phyloP scores from a whole-genome alignment of 2,888 invertebrate species.

The Augiades crinisus region DNA sequence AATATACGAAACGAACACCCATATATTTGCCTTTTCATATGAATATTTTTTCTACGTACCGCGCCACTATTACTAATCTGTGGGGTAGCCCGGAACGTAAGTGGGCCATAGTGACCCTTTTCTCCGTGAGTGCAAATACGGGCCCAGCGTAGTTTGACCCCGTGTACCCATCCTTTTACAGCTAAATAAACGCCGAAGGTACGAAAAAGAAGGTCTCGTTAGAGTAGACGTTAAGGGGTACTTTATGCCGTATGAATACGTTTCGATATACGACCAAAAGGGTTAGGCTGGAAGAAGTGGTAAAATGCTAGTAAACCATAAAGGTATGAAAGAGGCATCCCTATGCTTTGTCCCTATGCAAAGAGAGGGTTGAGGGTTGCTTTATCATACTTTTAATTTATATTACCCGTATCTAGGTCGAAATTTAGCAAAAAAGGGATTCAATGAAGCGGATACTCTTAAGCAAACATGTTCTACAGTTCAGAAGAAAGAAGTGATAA shows the following conservation, averaged over 20 bases:
- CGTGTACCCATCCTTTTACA: conserved; percentile 27
- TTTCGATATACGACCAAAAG: conserved; percentile 55
- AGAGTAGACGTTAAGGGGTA: conserved; percentile 46
- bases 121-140: conserved; percentile 48
- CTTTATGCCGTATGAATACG: conserved; percentile 65
- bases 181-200: conserved; percentile 29
- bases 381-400: conserved; percentile 13
- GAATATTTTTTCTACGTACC: conserved; percentile 52
- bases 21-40: conserved; percentile 47
- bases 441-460: neutral
- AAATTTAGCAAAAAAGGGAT: neutral
- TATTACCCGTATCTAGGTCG: neutral
- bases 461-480: no score
- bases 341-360: conserved; percentile 52
- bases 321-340: conserved; percentile 50
- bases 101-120: conserved; percentile 61
- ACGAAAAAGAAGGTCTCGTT: conserved; percentile 37
- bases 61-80: conserved; percentile 57
- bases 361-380: conserved; percentile 10
- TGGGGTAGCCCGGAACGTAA: conserved; percentile 53
- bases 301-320: conserved; percentile 66
- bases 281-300: conserved; percentile 59
- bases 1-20: conserved; percentile 50
- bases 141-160: conserved; percentile 39
- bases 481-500: no score